A percentile compares a stretch with the other conserved stretches of the same genome.
These are phyloP conservation scores for Meda fulgida DNA, from an alignment of 2,797 vertebrate genomes.

Conservation along the genomic window DNA sequence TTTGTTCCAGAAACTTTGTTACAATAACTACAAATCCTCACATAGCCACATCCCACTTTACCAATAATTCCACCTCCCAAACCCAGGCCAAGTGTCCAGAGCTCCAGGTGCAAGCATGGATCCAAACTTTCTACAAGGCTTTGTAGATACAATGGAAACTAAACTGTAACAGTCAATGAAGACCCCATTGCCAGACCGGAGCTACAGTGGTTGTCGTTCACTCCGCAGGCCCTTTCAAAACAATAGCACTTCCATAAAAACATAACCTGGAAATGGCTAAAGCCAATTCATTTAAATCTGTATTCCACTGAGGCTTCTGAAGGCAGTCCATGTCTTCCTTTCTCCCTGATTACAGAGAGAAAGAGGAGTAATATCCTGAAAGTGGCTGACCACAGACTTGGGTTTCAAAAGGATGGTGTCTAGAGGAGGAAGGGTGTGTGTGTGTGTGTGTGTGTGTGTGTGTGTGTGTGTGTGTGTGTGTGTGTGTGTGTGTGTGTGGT, in stretches of 20 bases:
- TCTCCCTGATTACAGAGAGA: constrained; percentile 45
- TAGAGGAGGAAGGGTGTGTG: constrained; percentile 48
- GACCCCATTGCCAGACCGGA: constrained; percentile 28
- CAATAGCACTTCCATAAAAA: constrained; percentile 37
- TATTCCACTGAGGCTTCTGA: constrained; percentile 49
- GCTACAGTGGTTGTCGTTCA: constrained; percentile 20
- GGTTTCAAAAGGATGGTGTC: constrained; percentile 23
- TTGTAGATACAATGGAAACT: constrained; percentile 11
- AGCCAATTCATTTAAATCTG: constrained; percentile 49
- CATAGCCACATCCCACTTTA: constrained; percentile 23
- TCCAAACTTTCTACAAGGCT: not conserved
- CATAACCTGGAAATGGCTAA: constrained; percentile 30
- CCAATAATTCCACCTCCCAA: constrained; percentile 26
- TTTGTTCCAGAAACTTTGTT: constrained; percentile 40
- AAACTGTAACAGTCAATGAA: constrained; percentile 15
- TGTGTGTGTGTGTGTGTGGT: not conserved
- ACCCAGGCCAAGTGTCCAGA: constrained; percentile 18
- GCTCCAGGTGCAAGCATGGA: constrained; percentile 1
- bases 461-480: no score
- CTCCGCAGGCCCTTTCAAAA: constrained; percentile 5
- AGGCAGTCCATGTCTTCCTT: constrained; percentile 5
- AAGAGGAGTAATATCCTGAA: constrained; percentile 53
- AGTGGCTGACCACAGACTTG: constrained; percentile 48
- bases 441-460: constrained; percentile 4
- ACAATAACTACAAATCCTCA: constrained; percentile 23